Evolutionary conservation across 2,113 vertebrate species (phyloP).

Genomic region (Eulemur rufifrons): DNA sequence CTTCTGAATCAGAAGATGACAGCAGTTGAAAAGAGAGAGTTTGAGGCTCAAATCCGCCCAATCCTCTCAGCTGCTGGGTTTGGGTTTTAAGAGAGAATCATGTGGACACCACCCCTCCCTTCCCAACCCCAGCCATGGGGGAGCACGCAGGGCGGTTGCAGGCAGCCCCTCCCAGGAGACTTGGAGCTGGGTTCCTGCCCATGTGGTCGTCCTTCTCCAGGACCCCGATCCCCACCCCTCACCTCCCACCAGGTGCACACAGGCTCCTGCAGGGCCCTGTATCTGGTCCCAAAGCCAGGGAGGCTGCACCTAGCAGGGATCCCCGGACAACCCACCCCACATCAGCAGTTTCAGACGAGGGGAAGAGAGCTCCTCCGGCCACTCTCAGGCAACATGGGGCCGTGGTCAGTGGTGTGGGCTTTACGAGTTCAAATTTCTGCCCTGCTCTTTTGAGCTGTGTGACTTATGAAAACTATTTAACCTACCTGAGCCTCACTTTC

Average conservation of each 20-base stretch:
- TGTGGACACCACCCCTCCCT: not conserved
- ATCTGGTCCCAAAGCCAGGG: not conserved
- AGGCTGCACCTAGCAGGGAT: fast-evolving
- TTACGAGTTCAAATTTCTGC: not conserved
- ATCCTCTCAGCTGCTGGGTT: not conserved
- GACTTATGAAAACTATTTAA: not conserved
- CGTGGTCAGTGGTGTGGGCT: fast-evolving
- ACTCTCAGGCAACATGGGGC: not conserved
- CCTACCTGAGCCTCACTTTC: not conserved
- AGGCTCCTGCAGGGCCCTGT: not conserved
- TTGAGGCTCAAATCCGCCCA: fast-evolving
- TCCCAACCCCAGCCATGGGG: too few species aligned
- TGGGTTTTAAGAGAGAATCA: not conserved
- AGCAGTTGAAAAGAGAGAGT: not conserved
- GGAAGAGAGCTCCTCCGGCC: fast-evolving
- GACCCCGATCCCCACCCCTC: fast-evolving
- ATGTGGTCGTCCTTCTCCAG: too few species aligned
- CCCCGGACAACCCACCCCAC: too few species aligned
- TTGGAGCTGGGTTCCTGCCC: fast-evolving
- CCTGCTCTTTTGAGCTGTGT: too few species aligned
- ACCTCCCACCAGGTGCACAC: not conserved
- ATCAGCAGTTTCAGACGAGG: not conserved
- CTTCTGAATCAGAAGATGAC: not conserved
- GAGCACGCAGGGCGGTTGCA: not conserved
- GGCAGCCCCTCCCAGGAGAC: not conserved